Conservation (phyloP, 2,797 vertebrate species). For the Centroberyx gerrardi region DNA sequence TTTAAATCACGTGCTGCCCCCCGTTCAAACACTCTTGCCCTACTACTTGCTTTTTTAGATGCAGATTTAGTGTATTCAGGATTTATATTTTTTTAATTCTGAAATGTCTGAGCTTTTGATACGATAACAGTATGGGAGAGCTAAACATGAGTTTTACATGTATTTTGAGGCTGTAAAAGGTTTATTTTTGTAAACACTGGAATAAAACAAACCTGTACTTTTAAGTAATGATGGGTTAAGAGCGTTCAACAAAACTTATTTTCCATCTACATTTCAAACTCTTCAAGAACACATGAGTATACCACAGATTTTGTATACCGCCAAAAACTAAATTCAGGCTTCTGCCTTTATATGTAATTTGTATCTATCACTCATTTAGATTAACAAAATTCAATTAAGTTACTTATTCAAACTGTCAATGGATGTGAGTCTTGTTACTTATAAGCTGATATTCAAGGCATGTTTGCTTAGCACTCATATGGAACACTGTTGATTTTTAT, state of each 20-base stretch:
- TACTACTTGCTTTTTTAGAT: constrained; percentile 59
- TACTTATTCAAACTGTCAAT: constrained; percentile 24
- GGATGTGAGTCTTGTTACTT: constrained; percentile 62
- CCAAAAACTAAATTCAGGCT: constrained; percentile 37
- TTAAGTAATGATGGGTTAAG: constrained; percentile 35
- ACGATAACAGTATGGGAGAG: constrained; percentile 23
- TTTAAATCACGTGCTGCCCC: constrained; percentile 54
- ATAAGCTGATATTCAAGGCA: constrained; percentile 63
- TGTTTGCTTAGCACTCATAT: constrained; percentile 78
- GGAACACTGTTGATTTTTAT: constrained; percentile 80
- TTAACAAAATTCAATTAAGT: background rate
- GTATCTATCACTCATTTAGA: constrained; percentile 57
- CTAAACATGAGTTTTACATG: constrained; percentile 20
- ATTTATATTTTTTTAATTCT: constrained; percentile 39
- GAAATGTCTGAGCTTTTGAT: constrained; percentile 46
- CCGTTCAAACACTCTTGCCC: constrained; percentile 72
- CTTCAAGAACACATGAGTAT: background rate
- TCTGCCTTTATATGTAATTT: constrained; percentile 5
- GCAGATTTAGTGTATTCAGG: constrained; percentile 57
- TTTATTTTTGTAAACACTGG: constrained; percentile 14
- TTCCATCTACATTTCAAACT: constrained; percentile 25
- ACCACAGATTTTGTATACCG: constrained; percentile 18
- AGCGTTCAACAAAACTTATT: constrained; percentile 26
- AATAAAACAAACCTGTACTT: constrained; percentile 32
- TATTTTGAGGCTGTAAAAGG: constrained; percentile 28